Conservation (phyloP, 2,888 invertebrate genomes). For the Tipula unca region DNA sequence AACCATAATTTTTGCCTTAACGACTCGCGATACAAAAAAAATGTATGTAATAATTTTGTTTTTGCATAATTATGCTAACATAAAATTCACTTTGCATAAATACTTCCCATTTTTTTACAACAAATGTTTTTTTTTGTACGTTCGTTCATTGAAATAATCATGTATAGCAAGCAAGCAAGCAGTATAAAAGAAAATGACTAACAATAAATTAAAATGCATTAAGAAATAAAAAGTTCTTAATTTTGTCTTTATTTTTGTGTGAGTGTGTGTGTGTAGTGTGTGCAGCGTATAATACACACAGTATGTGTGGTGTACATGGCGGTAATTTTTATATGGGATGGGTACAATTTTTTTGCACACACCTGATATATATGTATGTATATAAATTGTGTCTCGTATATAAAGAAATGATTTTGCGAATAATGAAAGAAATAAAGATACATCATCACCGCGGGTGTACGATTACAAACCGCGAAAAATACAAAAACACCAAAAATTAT, state of each 20-base stretch:
- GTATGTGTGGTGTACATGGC: not conserved
- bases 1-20: not conserved
- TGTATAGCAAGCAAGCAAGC: not conserved
- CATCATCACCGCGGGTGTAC: constrained; percentile 14
- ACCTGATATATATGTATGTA: not conserved
- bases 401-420: not conserved
- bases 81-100: not conserved
- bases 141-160: not conserved
- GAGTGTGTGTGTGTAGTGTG: not conserved
- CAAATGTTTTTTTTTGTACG: not conserved
- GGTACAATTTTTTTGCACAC: not conserved
- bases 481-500: not conserved
- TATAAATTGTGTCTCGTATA: not conserved
- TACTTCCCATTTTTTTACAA: not conserved
- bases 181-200: not conserved
- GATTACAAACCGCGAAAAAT: not conserved
- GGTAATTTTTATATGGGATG: not conserved
- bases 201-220: constrained; percentile 14
- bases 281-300: not conserved
- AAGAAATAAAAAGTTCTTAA: not conserved
- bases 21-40: not conserved
- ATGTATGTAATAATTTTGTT: not conserved
- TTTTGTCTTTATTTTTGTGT: not conserved
- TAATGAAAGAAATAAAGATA: not conserved
- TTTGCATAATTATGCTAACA: constrained; percentile 8